Base-by-base conservation (phyloP, 1,140 invertebrate species). In the Ostrea edulis region DNA sequence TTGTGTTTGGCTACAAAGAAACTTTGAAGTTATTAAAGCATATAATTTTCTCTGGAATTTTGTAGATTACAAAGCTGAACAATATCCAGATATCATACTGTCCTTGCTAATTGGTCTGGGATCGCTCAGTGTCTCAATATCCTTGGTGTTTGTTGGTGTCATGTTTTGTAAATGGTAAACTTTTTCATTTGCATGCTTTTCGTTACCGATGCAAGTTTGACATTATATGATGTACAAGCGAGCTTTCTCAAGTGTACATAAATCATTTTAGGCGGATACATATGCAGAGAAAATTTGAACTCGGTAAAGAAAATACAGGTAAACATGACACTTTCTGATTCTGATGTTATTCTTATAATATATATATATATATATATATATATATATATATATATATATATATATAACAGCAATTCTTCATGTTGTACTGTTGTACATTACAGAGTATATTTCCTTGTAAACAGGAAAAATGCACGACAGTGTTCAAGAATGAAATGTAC, bases 91-190 rank as follows among this genome's bases (percentile, higher is more conserved):
- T 44, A 44, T 0, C n/a, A 20, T 62, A 20, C 55, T 62, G 22
- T 2, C 29, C 29, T 25, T 29, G 25, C 22, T 77, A 25, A 77
- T 77, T 77, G 68, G 68, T 11, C 29, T 35, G 14, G 68, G 68
- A 77, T 77, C 68, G 3, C 22, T 17, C 11, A 77, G 12, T 25
- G 22, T 77, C 7, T 77, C 68, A 77, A 12, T 25, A 7, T 9
- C 68, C 12, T 25, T 77, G 68, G 68, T 77, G 25, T 77, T 77
- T 77, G 68, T 77, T 14, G 68, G 68, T 77, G 25, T 44, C 11
- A 77, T 44, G 68, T 77, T 77, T 35, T 77, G 29, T 35, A 77
- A 4, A 35, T 77, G 68, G 68, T 77, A 77, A 77, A 25, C 7
- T 7, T 1, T 17, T 20, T n/a, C n/a, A 7, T 62, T 62, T n/a